Evolutionary conservation across 2,113 vertebrate genomes (phyloP).

Genomic region (Nesogale talazaci): DNA sequence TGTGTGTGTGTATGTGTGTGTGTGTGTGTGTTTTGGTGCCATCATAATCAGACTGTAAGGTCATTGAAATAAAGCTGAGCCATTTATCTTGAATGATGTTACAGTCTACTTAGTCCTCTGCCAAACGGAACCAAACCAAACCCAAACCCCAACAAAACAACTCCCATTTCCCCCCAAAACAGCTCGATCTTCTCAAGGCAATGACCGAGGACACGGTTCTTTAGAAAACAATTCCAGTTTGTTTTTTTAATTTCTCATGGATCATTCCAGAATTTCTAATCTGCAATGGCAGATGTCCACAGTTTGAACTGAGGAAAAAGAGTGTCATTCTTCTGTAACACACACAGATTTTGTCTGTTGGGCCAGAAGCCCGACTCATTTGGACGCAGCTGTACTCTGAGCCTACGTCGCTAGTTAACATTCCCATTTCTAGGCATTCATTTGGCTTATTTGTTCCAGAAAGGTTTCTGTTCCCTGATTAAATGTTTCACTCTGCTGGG

Average conservation of each 20-base stretch:
- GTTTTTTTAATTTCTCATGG: slow-evolving; percentile 71
- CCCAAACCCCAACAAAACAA: not conserved
- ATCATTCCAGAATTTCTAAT: slow-evolving; percentile 38
- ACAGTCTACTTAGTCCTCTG: slow-evolving; percentile 9
- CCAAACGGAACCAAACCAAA: not conserved
- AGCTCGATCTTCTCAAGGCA: not conserved
- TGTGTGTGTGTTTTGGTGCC: slow-evolving; percentile 45
- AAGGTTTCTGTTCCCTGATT: slow-evolving; percentile 59
- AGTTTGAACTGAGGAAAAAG: slow-evolving; percentile 43
- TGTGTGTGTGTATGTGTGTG: not conserved
- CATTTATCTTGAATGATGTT: slow-evolving; percentile 65
- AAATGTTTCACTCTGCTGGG: slow-evolving; percentile 53
- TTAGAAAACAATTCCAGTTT: slow-evolving; percentile 69
- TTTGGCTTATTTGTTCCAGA: not conserved
- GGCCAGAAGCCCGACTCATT: slow-evolving; percentile 12
- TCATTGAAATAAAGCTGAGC: slow-evolving; percentile 78
- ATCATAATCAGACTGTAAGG: slow-evolving; percentile 82
- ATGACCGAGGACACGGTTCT: slow-evolving; percentile 36
- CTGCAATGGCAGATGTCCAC: slow-evolving; percentile 6
- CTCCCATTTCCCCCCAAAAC: not conserved
- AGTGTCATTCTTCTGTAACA: slow-evolving; percentile 46
- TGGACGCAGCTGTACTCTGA: slow-evolving; percentile 58
- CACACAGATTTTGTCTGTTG: not conserved
- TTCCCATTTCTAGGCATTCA: slow-evolving; percentile 67
- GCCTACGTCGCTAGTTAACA: slow-evolving; percentile 49